Base-by-base conservation (phyloP, 2,888 invertebrate species). In the Zeuzera pyrina region DNA sequence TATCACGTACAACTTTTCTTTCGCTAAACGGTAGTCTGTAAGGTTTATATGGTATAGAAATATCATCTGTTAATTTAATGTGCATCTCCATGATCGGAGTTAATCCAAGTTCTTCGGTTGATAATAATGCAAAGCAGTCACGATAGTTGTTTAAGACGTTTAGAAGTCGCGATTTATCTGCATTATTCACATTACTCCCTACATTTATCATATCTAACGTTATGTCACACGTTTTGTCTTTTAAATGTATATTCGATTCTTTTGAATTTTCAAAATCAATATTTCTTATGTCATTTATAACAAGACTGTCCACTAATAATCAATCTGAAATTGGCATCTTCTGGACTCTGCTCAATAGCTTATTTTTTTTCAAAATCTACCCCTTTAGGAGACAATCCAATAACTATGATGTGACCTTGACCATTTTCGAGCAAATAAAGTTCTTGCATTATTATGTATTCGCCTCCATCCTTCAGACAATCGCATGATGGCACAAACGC, bases 21-120 rank as follows among this genome's bases (percentile, higher is more conserved):
- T 31, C 31, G 10, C 15, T 24, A 13, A 24, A 23, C 3, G 31
- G 24, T 13, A 31, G 15, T n/a, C 31, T 14, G 11, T 31, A 31
- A n/a, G 24, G 31, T 8, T 15, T 31, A 12, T 24, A 31, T 3
- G 24, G 15, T n/a, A 31, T 24, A 2, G 31, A 24, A 11, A 16
- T 23, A 16, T 31, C 12, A 14, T 31, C 31, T 13, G 13, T 31
- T 6, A 31, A 15, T 5, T 13, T 8, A 10, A 31, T 6, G 7
- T 8, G 14, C 24, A 31, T 31, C 15, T 31, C 24, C 8, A 22
- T 21, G 8, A 30, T 21, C 8, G 7, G 7, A 11, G 31, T 31
- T 8, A 31, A 3, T 15, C 31, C 31, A 13, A 31, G 24, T n/a
- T 31, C 31, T 24, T 24, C 8, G 3, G 13, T 23, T 15, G 12